phyloP scores from a whole-genome alignment of 2,888 invertebrate species.

The Heteromyza rotundicornis region DNA sequence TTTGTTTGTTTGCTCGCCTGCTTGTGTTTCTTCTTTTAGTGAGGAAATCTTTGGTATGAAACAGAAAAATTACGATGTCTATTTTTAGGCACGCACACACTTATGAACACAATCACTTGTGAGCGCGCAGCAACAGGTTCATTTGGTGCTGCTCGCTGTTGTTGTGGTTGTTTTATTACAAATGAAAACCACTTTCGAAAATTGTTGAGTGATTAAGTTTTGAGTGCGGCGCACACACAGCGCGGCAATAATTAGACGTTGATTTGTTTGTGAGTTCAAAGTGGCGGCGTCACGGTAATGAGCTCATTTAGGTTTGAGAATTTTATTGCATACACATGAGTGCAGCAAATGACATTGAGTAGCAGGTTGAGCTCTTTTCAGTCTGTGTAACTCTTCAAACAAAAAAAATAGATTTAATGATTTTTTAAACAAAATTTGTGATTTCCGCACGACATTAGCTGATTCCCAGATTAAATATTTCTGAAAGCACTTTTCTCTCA shows the following conservation, averaged over 20 bases:
- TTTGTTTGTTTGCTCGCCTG: not conserved
- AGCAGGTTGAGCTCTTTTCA: not conserved
- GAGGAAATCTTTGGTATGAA: too few relatives aligned
- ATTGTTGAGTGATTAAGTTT: not conserved
- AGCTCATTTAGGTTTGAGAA: not conserved
- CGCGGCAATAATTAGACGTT: not conserved
- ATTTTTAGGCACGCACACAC: not conserved
- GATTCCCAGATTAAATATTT: not conserved
- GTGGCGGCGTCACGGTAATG: not conserved
- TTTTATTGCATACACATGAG: not conserved
- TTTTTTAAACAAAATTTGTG: not conserved
- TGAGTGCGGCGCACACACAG: not conserved
- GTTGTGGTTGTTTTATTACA: not conserved
- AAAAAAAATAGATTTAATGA: not conserved
- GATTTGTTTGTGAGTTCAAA: not conserved
- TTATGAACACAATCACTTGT: not conserved
- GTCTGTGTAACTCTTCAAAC: not conserved
- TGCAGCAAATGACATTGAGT: not conserved
- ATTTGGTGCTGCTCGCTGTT: not conserved
- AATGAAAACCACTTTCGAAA: not conserved
- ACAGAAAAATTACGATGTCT: not conserved
- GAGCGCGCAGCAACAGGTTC: not conserved
- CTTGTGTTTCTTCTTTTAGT: not conserved
- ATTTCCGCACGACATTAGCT: not conserved
- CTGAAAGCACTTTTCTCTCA: not conserved